Evolutionary conservation across 2,888 invertebrate species (phyloP).

Genomic region (Aphelenchoides bicaudatus): DNA sequence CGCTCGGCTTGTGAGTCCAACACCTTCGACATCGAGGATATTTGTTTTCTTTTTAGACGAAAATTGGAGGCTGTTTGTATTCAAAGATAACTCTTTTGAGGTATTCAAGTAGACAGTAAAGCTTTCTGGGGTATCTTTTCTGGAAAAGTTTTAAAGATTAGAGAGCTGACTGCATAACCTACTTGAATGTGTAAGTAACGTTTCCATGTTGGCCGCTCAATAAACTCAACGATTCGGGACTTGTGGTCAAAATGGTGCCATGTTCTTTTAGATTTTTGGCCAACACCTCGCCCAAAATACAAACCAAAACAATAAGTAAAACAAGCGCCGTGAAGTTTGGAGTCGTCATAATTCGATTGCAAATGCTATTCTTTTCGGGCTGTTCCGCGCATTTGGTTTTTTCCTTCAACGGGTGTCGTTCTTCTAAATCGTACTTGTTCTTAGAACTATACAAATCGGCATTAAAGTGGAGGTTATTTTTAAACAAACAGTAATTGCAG

Average conservation of each 20-base stretch:
- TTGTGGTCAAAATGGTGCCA: slow-evolving; percentile 1
- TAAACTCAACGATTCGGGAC: slow-evolving; percentile 1
- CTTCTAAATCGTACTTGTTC: too few relatives aligned
- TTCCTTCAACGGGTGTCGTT: too few relatives aligned
- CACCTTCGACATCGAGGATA: slow-evolving; percentile 23
- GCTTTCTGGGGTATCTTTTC: not conserved
- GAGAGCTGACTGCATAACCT: not conserved
- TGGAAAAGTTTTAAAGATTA: not conserved
- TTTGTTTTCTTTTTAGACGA: slow-evolving; percentile 2
- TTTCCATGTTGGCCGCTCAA: not conserved
- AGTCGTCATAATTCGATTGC: too few relatives aligned
- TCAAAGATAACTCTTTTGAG: slow-evolving; percentile 1
- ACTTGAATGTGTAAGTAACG: slow-evolving; percentile 15
- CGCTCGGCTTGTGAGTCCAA: slow-evolving; percentile 32
- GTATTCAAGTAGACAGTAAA: slow-evolving; percentile 6
- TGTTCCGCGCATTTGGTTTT: too few relatives aligned
- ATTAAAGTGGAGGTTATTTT: too few relatives aligned
- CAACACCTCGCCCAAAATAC: not conserved
- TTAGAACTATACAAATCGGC: too few relatives aligned
- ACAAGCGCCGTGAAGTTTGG: too few relatives aligned
- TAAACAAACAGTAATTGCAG: too few relatives aligned
- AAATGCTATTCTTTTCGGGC: too few relatives aligned
- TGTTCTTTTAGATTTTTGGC: not conserved
- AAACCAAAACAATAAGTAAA: not conserved
- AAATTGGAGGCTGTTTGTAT: not conserved